Evolutionary conservation across 2,888 invertebrate species (phyloP), one percentile per base, ranked within the genome.

Genomic region (Mythimna lalbum): DNA sequence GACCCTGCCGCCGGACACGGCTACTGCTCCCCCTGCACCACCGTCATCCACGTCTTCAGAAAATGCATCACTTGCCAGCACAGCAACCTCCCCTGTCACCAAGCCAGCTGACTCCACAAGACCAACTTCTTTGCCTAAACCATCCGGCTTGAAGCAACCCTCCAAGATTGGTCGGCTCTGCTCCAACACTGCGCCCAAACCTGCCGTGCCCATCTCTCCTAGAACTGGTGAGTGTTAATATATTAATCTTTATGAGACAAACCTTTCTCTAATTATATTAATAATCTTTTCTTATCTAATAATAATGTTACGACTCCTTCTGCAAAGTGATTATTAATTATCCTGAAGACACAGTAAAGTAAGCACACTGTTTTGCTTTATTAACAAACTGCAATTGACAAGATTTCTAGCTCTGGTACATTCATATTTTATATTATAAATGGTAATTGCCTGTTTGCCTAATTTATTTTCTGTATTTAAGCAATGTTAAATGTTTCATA

Each of bases 161-260:
- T 96, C 97, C 57, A 97, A 97, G 93, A 97, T 97, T 88, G 97
- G 97, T 72, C 93, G 97, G 81, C 96, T 97, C 52, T 97, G 97
- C 87, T 96, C 96, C 82, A 96, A 96, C 69, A 94, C 96, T 74
- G 95, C 96, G 76, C 97, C 97, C 12, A 97, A 97, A 91, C 97
- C 97, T 76, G 97, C 97, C n/a, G 91, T 97, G 68, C 97, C 97
- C 47, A 94, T 96, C 60, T 96, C 97, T 72, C 97, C 97, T 27
- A 93, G 96, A 93, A 90, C 90, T 89, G 96, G 96, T 96, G 87
- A 96, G 96, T 93, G 65, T 76, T 65, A 75, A 60, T 59, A 55
- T 67, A 59, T 68, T 14, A 61, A 39, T 72, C 59, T 68, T 47
- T 61, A 62, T 19, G 50, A 62, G 31, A 67, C 36, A 57, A 70